Conservation (phyloP, 1,140 invertebrate species). For the Formica exsecta region DNA sequence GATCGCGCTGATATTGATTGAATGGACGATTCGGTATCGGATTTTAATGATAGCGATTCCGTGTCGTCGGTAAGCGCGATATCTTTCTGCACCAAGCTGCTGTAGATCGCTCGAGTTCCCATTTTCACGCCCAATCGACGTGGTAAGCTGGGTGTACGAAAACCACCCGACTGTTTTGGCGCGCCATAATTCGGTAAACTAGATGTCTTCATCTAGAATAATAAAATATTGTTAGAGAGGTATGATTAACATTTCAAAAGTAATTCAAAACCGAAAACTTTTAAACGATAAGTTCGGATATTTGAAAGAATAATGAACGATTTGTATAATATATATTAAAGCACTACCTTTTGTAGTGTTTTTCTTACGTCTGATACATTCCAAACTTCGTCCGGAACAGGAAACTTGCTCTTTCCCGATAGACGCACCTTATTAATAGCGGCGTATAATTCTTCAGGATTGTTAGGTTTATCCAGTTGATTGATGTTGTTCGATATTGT, state of each 20-base stretch:
- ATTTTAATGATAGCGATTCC: conserved; percentile 83
- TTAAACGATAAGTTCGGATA: neutral
- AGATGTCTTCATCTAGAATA: conserved; percentile 81
- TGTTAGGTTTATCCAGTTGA: conserved; percentile 73
- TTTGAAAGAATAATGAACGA: neutral
- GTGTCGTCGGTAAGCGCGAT: conserved; percentile 82
- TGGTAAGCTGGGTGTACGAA: conserved; percentile 86
- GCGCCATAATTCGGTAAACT: conserved; percentile 84
- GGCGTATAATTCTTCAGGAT: conserved; percentile 84
- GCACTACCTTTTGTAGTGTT: conserved; percentile 74
- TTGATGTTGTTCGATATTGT: conserved; percentile 78
- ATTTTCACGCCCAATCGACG: conserved; percentile 90
- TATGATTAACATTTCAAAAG: neutral
- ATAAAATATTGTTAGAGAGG: neutral
- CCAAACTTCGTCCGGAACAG: conserved; percentile 82
- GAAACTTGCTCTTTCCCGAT: conserved; percentile 78
- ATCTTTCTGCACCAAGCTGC: conserved; percentile 80
- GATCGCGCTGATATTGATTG: conserved; percentile 82
- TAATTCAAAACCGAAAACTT: neutral
- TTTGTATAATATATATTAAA: neutral
- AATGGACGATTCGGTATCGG: conserved; percentile 83
- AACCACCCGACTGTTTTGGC: conserved; percentile 77
- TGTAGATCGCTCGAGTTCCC: conserved; percentile 89
- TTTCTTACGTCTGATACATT: conserved; percentile 79
- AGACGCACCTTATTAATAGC: conserved; percentile 83